Conservation (phyloP, 1,140 invertebrate genomes). For the Sminthurides bifidus region DNA sequence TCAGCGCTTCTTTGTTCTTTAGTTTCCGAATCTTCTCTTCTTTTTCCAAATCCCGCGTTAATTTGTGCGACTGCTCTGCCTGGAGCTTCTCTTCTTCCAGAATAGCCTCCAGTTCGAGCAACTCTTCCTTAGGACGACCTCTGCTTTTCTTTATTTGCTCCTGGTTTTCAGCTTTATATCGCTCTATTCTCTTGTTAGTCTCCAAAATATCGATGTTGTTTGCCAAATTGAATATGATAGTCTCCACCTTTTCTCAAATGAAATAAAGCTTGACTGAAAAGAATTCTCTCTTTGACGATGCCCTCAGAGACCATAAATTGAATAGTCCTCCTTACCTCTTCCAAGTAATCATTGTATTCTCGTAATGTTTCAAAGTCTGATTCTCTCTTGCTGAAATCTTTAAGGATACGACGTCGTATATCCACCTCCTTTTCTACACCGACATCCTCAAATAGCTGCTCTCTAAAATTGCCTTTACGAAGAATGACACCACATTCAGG, state of each 20-base stretch:
- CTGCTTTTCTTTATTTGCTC: constrained; percentile 60
- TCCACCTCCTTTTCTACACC: constrained; percentile 95
- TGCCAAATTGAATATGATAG: constrained; percentile 78
- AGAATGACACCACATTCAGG: constrained; percentile 81
- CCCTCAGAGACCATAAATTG: background rate
- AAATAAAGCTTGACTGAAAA: background rate
- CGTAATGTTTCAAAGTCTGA: constrained; percentile 68
- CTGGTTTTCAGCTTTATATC: constrained; percentile 87
- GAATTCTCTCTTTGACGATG: background rate
- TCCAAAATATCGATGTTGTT: constrained; percentile 82
- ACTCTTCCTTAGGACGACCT: constrained; percentile 35
- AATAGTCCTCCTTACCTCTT: constrained; percentile 41
- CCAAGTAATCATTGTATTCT: constrained; percentile 88
- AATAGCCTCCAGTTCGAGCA: constrained; percentile 70
- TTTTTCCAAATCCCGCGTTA: constrained; percentile 50
- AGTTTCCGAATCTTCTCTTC: constrained; percentile 72
- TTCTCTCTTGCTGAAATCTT: constrained; percentile 84
- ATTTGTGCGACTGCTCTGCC: constrained; percentile 50
- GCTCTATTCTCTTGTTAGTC: constrained; percentile 83
- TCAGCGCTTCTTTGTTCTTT: constrained; percentile 68
- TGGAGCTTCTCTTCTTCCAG: constrained; percentile 69
- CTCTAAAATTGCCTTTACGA: constrained; percentile 75
- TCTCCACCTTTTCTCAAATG: constrained; percentile 52
- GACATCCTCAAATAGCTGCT: constrained; percentile 92
- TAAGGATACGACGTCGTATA: constrained; percentile 74